A percentile compares a stretch with the other conserved stretches of the same genome.
Evolutionary conservation across 37 sponge, comb jelly and placozoan species (phyloP).

Genomic region (Ephydatia muelleri): DNA sequence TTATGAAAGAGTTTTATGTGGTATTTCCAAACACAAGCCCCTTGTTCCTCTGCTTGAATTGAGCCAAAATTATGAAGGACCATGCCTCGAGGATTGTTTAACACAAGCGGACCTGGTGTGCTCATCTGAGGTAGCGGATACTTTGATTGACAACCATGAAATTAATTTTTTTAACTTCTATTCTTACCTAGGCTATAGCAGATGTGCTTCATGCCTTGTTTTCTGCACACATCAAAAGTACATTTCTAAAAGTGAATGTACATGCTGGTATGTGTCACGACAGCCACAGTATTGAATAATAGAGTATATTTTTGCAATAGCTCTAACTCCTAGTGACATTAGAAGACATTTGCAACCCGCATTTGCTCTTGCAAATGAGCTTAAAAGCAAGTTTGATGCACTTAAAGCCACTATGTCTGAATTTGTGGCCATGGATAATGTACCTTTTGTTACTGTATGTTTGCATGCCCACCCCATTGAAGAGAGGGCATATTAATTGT

Average conservation of each 20-base stretch:
- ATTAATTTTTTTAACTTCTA: too few species aligned
- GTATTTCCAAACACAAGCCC: neutral
- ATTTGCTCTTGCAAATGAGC: neutral
- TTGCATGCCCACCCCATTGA: neutral
- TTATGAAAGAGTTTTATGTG: neutral
- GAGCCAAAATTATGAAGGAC: neutral
- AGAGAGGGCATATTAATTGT: neutral
- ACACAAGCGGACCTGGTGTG: neutral
- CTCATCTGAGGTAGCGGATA: neutral
- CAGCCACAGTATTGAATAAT: neutral
- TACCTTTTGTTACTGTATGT: neutral
- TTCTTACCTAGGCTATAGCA: constrained; percentile 27
- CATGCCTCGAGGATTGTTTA: neutral
- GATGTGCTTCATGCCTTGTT: constrained; percentile 32
- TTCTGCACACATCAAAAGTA: constrained; percentile 24
- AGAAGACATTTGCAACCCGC: neutral
- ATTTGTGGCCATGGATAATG: neutral
- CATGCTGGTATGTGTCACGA: constrained; percentile 80
- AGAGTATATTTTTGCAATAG: neutral
- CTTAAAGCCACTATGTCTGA: neutral
- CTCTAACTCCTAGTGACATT: neutral
- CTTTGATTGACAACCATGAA: neutral
- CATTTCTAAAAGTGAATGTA: constrained; percentile 73
- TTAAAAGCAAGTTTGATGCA: neutral
- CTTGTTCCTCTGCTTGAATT: neutral